phyloP scores from a whole-genome alignment of 2,113 vertebrate genomes.

The Phocoena phocoena region DNA sequence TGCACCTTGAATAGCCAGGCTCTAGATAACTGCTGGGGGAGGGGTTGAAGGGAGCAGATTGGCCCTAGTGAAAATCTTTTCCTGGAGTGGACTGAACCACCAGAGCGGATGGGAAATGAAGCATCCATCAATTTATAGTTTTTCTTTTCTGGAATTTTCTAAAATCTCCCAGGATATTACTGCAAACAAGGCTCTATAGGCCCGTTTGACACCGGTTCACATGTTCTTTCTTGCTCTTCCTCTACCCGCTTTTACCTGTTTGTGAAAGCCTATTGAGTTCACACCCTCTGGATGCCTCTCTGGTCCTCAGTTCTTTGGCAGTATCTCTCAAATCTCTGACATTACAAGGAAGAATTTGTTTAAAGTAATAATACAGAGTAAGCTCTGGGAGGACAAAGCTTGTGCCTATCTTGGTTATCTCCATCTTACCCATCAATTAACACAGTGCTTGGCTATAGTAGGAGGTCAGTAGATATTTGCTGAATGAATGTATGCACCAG shows the following conservation, averaged over 20 bases:
- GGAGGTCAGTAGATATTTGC: not conserved
- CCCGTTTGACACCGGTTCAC: not conserved
- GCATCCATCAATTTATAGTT: not conserved
- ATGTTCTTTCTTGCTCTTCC: not conserved
- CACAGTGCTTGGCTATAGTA: not conserved
- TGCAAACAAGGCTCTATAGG: not conserved
- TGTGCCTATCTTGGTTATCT: not conserved
- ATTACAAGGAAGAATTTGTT: not conserved
- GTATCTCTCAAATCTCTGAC: not conserved
- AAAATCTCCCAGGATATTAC: not conserved
- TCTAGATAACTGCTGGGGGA: not conserved
- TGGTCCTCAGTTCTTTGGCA: not conserved
- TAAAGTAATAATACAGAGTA: not conserved
- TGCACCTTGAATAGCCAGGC: not conserved
- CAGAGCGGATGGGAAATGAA: not conserved
- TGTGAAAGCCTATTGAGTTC: not conserved
- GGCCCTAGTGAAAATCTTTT: not conserved
- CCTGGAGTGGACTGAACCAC: not conserved
- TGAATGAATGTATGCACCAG: not conserved
- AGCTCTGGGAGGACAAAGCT: not conserved
- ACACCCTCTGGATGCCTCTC: not conserved
- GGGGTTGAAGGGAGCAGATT: not conserved
- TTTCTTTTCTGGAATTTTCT: not conserved
- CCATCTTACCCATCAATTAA: not conserved
- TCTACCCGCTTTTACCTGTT: too few species aligned